A percentile compares a stretch with the other conserved stretches of the same genome.
phyloP scores from a whole-genome alignment of 2,888 invertebrate species.

The Psococerastis gibbosa region DNA sequence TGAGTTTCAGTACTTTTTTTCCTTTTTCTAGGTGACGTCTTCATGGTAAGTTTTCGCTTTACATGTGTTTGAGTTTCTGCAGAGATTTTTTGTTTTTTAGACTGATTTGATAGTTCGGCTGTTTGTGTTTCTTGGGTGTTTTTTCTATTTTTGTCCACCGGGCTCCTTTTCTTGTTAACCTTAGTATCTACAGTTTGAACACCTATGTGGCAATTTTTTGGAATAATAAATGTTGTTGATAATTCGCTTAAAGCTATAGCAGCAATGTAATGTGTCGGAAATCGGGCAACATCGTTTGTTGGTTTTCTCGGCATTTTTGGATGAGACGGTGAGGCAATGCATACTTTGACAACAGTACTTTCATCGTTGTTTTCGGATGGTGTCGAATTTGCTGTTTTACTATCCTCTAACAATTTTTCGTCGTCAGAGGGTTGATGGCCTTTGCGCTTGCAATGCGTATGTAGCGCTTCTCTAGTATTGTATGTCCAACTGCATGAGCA shows the following conservation, averaged over 20 bases:
- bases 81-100: constrained; percentile 2
- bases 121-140: constrained; percentile 4
- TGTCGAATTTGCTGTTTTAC: background rate
- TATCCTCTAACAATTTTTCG: background rate
- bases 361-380: background rate
- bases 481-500: constrained; percentile 1
- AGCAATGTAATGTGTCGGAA: constrained; percentile 15
- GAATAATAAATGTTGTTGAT: constrained; percentile 11
- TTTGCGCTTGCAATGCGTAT: constrained; percentile 5
- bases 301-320: background rate
- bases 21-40: background rate
- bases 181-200: constrained; percentile 1
- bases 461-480: constrained; percentile 1
- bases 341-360: background rate
- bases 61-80: constrained; percentile 7
- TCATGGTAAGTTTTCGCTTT: background rate
- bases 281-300: background rate
- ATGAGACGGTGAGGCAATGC: background rate
- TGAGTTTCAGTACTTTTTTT: constrained; percentile 11
- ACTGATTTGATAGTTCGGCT: background rate
- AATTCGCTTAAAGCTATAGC: constrained; percentile 19
- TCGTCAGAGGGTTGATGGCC: background rate
- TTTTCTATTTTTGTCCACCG: constrained; percentile 2
- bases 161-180: background rate
- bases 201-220: background rate